Evolutionary conservation across 2,113 vertebrate species (phyloP), one percentile per base, ranked within the genome.

Genomic region (Gambusia affinis): DNA sequence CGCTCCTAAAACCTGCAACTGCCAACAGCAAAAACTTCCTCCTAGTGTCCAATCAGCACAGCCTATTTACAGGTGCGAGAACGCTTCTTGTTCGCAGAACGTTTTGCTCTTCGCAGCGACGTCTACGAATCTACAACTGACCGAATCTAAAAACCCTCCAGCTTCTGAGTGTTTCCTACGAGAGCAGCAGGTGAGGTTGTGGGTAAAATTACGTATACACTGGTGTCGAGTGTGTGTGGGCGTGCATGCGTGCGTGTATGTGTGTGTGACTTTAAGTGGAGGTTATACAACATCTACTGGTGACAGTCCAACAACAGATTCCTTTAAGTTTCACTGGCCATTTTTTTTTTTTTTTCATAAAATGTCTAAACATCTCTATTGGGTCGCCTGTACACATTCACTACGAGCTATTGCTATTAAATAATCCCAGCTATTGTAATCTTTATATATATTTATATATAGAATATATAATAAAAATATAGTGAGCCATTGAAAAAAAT

Each of bases 331-430:
- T 84, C 95, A 97, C 96, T 96, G 96, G 96, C 95, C 96, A 93
- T 92, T 54, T 10, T 37, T 37, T 37, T 35, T 35, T 51, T 51
- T 51, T 22, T 92, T 94, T 95, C 92, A 94, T 93, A 93, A 91
- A 92, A 94, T 85, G 87, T 92, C 93, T 91, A 95, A 87, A 93
- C 95, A 94, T 94, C 90, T 95, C 94, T 95, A 95, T 93, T 83
- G 90, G 87, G 89, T 92, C 89, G 93, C 95, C 94, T 94, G 93
- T 95, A 96, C 95, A 96, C 94, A 94, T 94, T 95, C 94, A 96
- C 95, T 96, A 96, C 93, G 92, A 93, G 93, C 96, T 96, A 97
- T 97, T 97, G 96, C 96, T 97, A 97, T 96, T 96, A 96, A 96
- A 96, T 93, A 95, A 94, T 95, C 95, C 96, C 95, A 95, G 92